Percentiles rank a stretch among this genome's conserved stretches.
Conservation (phyloP, 2,113 vertebrate species). For the Arothron firmamentum region DNA sequence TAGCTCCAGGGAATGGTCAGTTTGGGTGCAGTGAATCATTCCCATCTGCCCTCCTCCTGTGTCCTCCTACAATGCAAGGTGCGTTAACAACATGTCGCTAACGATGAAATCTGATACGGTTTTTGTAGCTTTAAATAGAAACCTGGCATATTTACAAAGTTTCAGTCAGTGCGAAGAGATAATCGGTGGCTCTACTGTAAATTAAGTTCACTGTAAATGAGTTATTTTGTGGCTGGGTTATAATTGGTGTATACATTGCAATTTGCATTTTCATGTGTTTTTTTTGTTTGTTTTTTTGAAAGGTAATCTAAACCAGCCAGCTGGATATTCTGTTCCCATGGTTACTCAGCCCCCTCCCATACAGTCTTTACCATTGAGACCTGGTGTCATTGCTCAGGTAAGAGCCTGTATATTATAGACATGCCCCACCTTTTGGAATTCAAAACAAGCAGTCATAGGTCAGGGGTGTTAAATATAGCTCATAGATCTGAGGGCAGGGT, state of each 20-base stretch:
- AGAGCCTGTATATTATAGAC: background rate
- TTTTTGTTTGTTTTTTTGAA: background rate
- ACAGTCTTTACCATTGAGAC: conserved; percentile 87
- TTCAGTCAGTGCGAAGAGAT: too few species aligned
- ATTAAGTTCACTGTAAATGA: too few species aligned
- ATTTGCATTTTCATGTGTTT: background rate
- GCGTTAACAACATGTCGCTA: conserved; percentile 5
- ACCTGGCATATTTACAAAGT: background rate
- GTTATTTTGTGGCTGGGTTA: too few species aligned
- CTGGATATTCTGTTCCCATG: conserved; percentile 86
- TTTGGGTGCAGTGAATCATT: conserved; percentile 94
- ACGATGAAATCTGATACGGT: background rate
- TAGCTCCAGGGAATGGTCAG: conserved; percentile 86
- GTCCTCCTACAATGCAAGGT: conserved; percentile 93
- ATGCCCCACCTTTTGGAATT: too few species aligned
- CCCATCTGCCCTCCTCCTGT: conserved; percentile 91
- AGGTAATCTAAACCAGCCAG: conserved; percentile 84
- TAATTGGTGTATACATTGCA: too few species aligned
- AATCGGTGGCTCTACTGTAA: too few species aligned
- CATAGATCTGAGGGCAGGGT: too few species aligned
- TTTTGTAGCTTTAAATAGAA: background rate
- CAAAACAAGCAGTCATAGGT: too few species aligned
- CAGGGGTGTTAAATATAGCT: too few species aligned
- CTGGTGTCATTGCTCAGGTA: conserved; percentile 94
- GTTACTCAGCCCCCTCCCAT: conserved; percentile 89